Percentiles rank a stretch among this genome's conserved stretches.
Evolutionary conservation across 2,113 vertebrate species (phyloP).

Genomic region (Rhegmatorhina hoffmannsi): DNA sequence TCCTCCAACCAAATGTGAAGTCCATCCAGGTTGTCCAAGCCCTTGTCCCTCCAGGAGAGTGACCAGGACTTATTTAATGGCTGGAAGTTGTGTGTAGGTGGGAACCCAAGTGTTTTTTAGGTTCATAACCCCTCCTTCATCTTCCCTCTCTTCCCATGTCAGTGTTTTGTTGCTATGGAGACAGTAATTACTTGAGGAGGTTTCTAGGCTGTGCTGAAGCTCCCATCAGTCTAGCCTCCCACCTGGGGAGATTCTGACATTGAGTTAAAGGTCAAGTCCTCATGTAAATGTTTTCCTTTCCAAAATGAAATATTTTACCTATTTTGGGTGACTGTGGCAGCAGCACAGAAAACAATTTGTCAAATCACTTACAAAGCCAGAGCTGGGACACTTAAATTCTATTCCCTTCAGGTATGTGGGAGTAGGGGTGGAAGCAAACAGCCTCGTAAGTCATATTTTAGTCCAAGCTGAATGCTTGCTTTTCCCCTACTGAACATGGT

Average conservation of each 20-base stretch:
- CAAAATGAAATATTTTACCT: constrained; percentile 76
- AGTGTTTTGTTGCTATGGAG: constrained; percentile 68
- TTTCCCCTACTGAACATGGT: rapidly evolving
- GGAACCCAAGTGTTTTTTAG: not conserved
- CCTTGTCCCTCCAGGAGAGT: not conserved
- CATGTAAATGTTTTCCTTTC: constrained; percentile 73
- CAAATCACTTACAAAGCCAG: constrained; percentile 70
- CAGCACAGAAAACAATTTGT: constrained; percentile 74
- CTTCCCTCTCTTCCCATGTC: not conserved
- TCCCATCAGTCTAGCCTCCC: constrained; percentile 60
- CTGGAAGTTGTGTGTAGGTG: not conserved
- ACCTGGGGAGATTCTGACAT: constrained; percentile 74
- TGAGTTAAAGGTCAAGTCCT: constrained; percentile 74
- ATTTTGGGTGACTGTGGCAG: constrained; percentile 68
- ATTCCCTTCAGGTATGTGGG: constrained; percentile 55
- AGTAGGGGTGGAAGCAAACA: constrained; percentile 31
- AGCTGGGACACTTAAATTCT: constrained; percentile 65
- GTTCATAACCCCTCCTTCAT: not conserved
- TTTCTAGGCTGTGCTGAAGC: constrained; percentile 66
- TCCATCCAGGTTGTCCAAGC: not conserved
- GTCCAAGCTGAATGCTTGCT: not conserved
- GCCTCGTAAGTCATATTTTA: constrained; percentile 24
- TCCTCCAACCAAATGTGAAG: not conserved
- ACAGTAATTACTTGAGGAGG: constrained; percentile 71
- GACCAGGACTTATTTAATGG: not conserved